These are phyloP conservation scores for Brevimyrus niger DNA, from an alignment of 2,113 vertebrate species.

Conservation along the genomic window DNA sequence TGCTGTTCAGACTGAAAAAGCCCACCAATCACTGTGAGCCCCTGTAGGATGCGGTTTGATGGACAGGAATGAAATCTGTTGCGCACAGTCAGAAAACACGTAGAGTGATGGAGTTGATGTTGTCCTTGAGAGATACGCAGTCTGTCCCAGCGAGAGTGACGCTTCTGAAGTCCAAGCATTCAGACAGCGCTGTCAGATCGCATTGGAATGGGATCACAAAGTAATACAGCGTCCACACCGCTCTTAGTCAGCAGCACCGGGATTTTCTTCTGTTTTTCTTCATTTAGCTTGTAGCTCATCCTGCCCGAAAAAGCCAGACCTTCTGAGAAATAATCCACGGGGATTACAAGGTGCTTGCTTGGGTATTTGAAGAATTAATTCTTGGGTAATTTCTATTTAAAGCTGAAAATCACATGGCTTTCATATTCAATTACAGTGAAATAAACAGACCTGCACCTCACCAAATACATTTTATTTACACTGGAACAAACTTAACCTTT, in stretches of 20 bases:
- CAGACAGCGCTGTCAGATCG: not conserved
- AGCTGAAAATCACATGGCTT: slow-evolving; percentile 6
- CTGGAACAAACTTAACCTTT: not conserved
- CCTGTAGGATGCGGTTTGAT: slow-evolving; percentile 24
- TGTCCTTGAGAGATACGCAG: not conserved
- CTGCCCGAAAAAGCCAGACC: not conserved
- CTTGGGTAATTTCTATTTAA: not conserved
- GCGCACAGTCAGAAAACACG: slow-evolving; percentile 9
- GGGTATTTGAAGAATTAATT: slow-evolving; percentile 2
- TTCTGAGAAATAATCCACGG: not conserved
- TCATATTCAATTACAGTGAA: slow-evolving; percentile 24
- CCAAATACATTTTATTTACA: slow-evolving; percentile 13
- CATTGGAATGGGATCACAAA: not conserved
- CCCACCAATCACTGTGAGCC: slow-evolving; percentile 35
- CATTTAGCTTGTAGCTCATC: not conserved
- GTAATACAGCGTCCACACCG: not conserved
- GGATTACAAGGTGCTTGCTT: not conserved
- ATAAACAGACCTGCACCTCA: not conserved
- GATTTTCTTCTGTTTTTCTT: not conserved
- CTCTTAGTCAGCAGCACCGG: not conserved
- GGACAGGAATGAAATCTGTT: slow-evolving; percentile 21
- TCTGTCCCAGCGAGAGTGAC: not conserved
- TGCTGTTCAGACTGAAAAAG: slow-evolving; percentile 32
- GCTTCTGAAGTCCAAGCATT: not conserved
- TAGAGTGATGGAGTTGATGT: not conserved